Conservation (phyloP, 2,797 vertebrate species). For the Carapus acus region DNA sequence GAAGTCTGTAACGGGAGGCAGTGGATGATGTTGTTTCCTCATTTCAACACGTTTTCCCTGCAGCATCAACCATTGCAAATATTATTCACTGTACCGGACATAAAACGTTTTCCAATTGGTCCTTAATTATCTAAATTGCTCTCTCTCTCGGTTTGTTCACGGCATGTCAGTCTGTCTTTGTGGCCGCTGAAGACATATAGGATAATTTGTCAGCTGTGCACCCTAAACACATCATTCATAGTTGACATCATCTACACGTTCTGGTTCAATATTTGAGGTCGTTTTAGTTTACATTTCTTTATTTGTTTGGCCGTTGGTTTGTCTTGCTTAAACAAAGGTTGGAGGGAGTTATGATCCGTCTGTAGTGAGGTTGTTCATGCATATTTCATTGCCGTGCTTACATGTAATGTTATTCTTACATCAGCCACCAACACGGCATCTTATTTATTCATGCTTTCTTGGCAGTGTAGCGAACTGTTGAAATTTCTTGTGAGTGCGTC, state of each 20-base stretch:
- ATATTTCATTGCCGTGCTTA: constrained; percentile 58
- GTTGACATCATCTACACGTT: background rate
- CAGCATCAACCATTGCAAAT: background rate
- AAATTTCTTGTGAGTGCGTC: background rate
- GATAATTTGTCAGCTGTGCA: no score
- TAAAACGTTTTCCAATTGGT: no score
- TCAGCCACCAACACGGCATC: constrained; percentile 35
- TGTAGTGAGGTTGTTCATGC: constrained; percentile 41
- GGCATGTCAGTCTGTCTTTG: no score
- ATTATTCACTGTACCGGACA: no score
- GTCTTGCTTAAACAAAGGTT: background rate
- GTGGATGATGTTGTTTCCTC: background rate
- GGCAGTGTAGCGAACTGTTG: constrained; percentile 11
- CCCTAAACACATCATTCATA: no score
- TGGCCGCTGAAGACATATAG: no score
- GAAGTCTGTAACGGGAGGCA: constrained; percentile 14
- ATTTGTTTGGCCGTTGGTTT: background rate
- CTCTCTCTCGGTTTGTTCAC: no score
- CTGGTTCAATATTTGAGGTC: constrained; percentile 1
- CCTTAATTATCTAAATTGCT: no score
- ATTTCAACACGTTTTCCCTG: background rate
- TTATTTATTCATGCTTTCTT: constrained; percentile 61
- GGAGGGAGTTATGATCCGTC: constrained; percentile 17
- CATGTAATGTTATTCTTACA: constrained; percentile 36
- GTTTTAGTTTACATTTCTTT: background rate